phyloP scores from a whole-genome alignment of 1,140 invertebrate species.

The Aphelinus certus region DNA sequence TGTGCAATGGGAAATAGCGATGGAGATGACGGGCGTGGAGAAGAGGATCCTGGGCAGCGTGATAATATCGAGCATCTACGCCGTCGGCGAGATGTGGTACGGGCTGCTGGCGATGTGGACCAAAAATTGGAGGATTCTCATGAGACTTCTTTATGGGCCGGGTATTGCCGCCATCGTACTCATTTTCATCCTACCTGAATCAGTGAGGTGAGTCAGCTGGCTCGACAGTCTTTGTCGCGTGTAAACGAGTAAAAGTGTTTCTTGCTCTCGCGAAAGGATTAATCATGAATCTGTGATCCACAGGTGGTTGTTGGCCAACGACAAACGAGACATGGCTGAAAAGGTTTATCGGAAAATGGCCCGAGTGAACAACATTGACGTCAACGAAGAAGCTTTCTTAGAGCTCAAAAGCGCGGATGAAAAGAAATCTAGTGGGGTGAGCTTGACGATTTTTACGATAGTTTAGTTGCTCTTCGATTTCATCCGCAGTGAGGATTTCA shows the following conservation, averaged over 20 bases:
- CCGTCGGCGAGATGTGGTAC: conserved; percentile 75
- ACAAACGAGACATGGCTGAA: conserved; percentile 71
- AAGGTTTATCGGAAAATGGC: conserved; percentile 71
- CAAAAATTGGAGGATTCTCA: conserved; percentile 75
- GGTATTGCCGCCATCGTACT: conserved; percentile 72
- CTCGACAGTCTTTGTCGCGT: not conserved
- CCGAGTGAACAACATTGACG: conserved; percentile 73
- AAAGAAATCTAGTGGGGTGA: conserved; percentile 27
- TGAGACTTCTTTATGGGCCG: conserved; percentile 74
- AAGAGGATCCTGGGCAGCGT: conserved; percentile 79
- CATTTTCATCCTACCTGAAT: conserved; percentile 72
- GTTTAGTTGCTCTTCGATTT: too few species aligned
- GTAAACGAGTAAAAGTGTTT: not conserved
- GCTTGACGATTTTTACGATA: not conserved
- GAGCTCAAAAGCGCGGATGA: conserved; percentile 54
- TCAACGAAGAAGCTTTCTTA: conserved; percentile 68
- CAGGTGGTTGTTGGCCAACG: conserved; percentile 79
- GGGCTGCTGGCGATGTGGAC: conserved; percentile 75
- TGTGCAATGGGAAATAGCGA: conserved; percentile 64
- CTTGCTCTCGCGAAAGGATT: not conserved
- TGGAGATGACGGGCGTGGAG: conserved; percentile 80
- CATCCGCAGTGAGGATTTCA: too few species aligned
- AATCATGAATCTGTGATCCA: conserved; percentile 35
- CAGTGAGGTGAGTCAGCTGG: conserved; percentile 59
- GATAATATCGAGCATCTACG: conserved; percentile 76